These are phyloP conservation scores for Chaetorhynchus papuensis DNA, from an alignment of 2,113 vertebrate species.

Conservation along the genomic window DNA sequence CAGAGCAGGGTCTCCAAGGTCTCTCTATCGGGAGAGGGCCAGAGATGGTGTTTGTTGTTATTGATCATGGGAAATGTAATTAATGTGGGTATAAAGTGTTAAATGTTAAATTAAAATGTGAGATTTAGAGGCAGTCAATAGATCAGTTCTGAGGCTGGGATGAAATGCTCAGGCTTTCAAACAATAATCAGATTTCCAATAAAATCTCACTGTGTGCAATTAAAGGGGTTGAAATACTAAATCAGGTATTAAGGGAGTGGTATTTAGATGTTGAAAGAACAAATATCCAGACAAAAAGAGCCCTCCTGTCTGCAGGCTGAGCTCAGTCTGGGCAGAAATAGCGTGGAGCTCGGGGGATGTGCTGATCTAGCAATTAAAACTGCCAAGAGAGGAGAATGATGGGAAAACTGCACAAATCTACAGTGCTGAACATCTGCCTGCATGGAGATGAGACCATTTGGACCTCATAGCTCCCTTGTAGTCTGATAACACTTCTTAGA, in stretches of 20 bases:
- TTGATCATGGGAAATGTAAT: not conserved
- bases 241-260: constrained; percentile 10
- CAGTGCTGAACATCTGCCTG: not conserved
- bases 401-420: not conserved
- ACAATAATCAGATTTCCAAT: constrained; percentile 55
- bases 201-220: constrained; percentile 38
- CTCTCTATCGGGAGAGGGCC: not conserved
- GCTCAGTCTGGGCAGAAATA: not conserved
- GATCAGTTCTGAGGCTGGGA: constrained; percentile 28
- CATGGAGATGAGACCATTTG: not conserved
- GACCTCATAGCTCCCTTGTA: not conserved
- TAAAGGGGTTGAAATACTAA: constrained; percentile 46
- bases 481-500: not conserved
- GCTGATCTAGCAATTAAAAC: not conserved
- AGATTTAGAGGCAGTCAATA: constrained; percentile 29
- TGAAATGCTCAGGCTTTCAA: constrained; percentile 41
- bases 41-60: not conserved
- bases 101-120: constrained; percentile 38
- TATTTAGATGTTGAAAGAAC: constrained; percentile 5
- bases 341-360: not conserved
- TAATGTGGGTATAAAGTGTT: constrained; percentile 1
- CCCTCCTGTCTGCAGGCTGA: not conserved
- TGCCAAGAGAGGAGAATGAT: not conserved
- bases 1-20: not conserved
- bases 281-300: not conserved